phyloP scores from a whole-genome alignment of 2,888 invertebrate species.

The Fragum fragum region DNA sequence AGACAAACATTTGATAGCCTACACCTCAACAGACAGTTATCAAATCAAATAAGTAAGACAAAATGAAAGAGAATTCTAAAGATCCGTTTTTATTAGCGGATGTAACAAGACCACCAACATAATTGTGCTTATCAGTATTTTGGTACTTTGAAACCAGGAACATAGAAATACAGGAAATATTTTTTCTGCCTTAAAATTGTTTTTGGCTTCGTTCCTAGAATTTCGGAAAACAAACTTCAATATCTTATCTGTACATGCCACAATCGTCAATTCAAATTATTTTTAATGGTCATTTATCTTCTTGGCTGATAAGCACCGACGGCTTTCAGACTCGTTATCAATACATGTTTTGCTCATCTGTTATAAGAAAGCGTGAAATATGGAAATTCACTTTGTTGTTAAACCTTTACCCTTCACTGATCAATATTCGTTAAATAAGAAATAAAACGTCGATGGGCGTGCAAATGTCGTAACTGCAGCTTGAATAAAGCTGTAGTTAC shows the following conservation, averaged over 20 bases:
- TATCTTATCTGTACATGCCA: background rate
- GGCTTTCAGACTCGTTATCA: slow-evolving; percentile 9
- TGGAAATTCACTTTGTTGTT: slow-evolving; percentile 12
- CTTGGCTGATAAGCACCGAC: background rate
- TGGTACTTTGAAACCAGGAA: background rate
- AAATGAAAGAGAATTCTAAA: too few relatives aligned
- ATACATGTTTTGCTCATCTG: slow-evolving; percentile 20
- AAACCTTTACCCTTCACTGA: background rate
- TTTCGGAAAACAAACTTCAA: background rate
- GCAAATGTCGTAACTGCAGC: too few relatives aligned
- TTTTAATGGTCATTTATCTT: slow-evolving; percentile 18
- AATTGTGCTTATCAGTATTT: background rate
- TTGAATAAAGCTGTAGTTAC: too few relatives aligned
- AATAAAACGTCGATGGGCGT: too few relatives aligned
- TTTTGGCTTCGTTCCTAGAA: background rate
- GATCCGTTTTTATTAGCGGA: too few relatives aligned
- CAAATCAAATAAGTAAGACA: too few relatives aligned
- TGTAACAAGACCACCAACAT: background rate
- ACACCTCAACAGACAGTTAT: too few relatives aligned
- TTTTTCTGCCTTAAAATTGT: background rate
- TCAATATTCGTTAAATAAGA: too few relatives aligned
- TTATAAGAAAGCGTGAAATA: slow-evolving; percentile 2
- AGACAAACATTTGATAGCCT: too few relatives aligned
- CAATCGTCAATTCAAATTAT: slow-evolving; percentile 6
- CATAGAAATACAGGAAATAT: background rate